A percentile compares a stretch with the other conserved stretches of the same genome.
Conservation (phyloP, 2,888 invertebrate genomes). For the Dryococelus australis region DNA sequence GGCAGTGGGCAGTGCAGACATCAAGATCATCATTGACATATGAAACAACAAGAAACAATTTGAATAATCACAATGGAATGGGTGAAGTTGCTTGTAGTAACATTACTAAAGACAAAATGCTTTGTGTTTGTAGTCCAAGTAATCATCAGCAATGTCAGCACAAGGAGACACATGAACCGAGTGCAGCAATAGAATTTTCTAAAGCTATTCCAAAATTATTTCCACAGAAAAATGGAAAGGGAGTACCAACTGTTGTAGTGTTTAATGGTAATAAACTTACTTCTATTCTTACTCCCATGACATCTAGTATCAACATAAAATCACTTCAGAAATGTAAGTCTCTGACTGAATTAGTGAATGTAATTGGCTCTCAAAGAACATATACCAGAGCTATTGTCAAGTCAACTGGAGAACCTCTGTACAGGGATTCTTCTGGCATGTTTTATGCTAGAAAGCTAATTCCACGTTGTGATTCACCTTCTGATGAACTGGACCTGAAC, state of each 20-base stretch:
- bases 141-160: neutral
- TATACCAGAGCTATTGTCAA: neutral
- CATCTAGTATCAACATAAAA: neutral
- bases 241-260: neutral
- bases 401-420: neutral
- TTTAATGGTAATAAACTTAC: neutral
- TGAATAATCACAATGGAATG: neutral
- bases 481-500: neutral
- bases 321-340: neutral
- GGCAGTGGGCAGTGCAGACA: neutral
- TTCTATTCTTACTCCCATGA: neutral
- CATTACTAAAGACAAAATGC: neutral
- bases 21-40: neutral
- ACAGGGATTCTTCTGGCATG: neutral
- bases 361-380: neutral
- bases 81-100: neutral
- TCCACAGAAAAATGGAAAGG: neutral
- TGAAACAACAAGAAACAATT: neutral
- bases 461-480: neutral
- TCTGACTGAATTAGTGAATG: neutral
- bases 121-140: neutral
- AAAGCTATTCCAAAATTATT: neutral
- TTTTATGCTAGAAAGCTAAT: no score
- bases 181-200: constrained; percentile 4
- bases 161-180: neutral